phyloP scores from a whole-genome alignment of 2,113 vertebrate genomes.

The Rhynchomys soricoides region DNA sequence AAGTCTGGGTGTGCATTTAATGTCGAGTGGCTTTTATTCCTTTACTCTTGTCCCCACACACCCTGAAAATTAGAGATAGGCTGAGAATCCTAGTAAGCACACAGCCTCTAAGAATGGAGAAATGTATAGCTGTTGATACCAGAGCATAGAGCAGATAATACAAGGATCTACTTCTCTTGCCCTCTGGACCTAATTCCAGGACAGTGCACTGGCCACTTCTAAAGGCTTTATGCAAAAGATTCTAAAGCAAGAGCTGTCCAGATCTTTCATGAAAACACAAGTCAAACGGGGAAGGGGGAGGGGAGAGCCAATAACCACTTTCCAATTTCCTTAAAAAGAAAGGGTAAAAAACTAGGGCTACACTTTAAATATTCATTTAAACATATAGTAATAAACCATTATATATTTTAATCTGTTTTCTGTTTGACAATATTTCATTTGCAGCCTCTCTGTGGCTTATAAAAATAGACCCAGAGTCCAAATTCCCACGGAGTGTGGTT shows the following conservation, averaged over 20 bases:
- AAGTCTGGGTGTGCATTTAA: neutral
- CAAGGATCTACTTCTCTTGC: neutral
- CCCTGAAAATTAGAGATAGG: neutral
- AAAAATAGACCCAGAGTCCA: conserved; percentile 71
- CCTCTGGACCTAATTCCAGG: neutral
- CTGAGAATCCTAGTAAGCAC: neutral
- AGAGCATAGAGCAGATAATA: neutral
- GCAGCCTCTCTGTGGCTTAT: conserved; percentile 66
- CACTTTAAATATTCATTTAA: conserved; percentile 65
- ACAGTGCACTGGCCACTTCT: neutral
- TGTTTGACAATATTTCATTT: conserved; percentile 74
- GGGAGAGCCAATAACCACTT: neutral
- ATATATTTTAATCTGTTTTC: conserved; percentile 70
- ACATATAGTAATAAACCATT: conserved; percentile 61
- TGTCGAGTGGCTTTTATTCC: neutral
- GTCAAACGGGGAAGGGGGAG: neutral
- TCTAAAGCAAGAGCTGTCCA: neutral
- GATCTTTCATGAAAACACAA: conserved; percentile 26
- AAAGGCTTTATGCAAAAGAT: neutral
- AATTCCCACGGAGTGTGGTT: conserved; percentile 55
- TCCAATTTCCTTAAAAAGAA: neutral
- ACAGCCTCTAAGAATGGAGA: neutral
- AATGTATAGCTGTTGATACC: neutral
- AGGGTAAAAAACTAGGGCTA: neutral
- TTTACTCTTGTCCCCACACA: neutral